Base-by-base conservation (phyloP, 2,113 vertebrate genomes). In the Zootoca vivipara region DNA sequence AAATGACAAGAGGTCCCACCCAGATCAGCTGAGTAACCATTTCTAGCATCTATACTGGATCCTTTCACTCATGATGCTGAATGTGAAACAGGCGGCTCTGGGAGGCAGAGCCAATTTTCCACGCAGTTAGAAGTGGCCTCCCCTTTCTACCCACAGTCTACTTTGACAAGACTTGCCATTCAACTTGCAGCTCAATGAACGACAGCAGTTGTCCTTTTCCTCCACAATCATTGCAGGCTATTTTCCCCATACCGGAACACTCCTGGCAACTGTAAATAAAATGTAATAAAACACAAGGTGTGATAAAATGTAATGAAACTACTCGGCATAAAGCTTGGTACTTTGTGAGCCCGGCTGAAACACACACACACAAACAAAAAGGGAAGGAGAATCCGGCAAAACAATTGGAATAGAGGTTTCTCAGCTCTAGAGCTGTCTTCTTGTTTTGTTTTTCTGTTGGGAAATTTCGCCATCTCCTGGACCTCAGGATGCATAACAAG, bases 161-260 rank as follows among this genome's bases (percentile, higher is more conserved):
- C 65, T 56, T 70, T 40, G 38, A 3, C 12, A 28, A 12, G 35
- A 73, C 86, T 90, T 88, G 93, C 97, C 97, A 98, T 94, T 95
- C 96, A 30, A 97, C 92, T 16, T 75, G 96, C 85, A 98, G 95
- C 35, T 91, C 87, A 26, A 96, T 96, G 92, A 93, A 97, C 69
- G 96, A 95, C 85, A 96, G 89, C 82, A 98, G 93, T 90, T 95
- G 90, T 62, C 96, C 95, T 90, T 92, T 93, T 85, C 97, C 97
- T 6, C 0, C 7, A 18, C 97, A 97, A 5, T 56, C 65, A 0
- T 73, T 3, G 91, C 97, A 97, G 8, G 90, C 16, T 0, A 0
- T 78, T 1, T 83, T 91, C 64, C 97, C 97, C 67, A 87, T 78
- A 8, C 96, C 96, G 0, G 79, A 88, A 75, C 96, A 97, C 15